A percentile compares a stretch with the other conserved stretches of the same genome.
Evolutionary conservation across 2,797 vertebrate species (phyloP).

Genomic region (Phrynocephalus guinanensis): DNA sequence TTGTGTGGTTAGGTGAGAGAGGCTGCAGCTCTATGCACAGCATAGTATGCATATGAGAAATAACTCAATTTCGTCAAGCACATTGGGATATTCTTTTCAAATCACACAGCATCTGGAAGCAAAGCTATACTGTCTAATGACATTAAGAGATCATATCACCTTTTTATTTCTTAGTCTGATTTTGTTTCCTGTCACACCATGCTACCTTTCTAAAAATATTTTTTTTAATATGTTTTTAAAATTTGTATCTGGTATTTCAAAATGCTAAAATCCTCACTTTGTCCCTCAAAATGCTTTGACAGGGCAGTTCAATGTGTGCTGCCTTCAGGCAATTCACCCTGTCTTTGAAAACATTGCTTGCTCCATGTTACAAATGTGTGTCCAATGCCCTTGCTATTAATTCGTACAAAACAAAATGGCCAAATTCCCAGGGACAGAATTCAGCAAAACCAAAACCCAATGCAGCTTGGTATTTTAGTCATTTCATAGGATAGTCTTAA

Average conservation of each 20-base stretch:
- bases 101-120: background rate
- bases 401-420: background rate
- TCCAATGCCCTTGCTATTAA: background rate
- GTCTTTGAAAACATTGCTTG: constrained; percentile 3
- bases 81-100: background rate
- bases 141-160: background rate
- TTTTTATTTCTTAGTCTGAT: background rate
- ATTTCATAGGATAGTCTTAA: background rate
- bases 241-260: background rate
- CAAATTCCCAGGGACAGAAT: background rate
- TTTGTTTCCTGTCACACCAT: background rate
- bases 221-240: background rate
- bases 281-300: background rate
- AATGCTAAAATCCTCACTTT: background rate
- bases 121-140: background rate
- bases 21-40: background rate
- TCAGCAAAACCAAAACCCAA: no score
- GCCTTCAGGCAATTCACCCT: background rate
- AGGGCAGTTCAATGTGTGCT: background rate
- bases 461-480: no score
- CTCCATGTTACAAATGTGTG: background rate
- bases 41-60: background rate
- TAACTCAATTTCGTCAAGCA: background rate
- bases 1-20: background rate
- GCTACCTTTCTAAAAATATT: background rate